Conservation (phyloP, 2,797 vertebrate species). For the Eupleurogrammus muticus region DNA sequence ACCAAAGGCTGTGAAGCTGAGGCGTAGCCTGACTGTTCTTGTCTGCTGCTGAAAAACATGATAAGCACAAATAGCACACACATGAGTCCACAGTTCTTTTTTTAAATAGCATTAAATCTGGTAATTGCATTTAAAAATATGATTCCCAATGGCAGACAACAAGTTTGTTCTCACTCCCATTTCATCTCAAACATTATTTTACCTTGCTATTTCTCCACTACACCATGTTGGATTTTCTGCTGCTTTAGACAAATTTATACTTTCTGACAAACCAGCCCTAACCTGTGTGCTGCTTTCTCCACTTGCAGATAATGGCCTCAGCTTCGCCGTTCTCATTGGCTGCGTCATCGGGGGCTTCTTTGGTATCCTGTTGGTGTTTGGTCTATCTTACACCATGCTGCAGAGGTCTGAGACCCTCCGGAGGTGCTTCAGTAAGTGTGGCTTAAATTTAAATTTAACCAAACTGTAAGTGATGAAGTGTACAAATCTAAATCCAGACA, state of each 20-base stretch:
- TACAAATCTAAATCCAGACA: background rate
- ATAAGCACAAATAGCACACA: background rate
- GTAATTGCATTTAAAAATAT: too few relatives aligned
- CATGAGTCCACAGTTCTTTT: background rate
- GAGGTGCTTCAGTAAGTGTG: slow-evolving; percentile 63
- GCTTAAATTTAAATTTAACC: background rate
- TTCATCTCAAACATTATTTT: too few relatives aligned
- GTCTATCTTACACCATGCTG: slow-evolving; percentile 41
- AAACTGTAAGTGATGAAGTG: too few relatives aligned
- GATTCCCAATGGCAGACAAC: too few relatives aligned
- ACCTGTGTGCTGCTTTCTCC: background rate
- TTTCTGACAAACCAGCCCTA: too few relatives aligned
- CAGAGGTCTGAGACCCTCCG: slow-evolving; percentile 53
- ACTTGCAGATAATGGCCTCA: slow-evolving; percentile 42
- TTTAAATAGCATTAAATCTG: too few relatives aligned
- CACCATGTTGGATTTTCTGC: too few relatives aligned
- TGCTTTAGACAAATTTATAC: too few relatives aligned
- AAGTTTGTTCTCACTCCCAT: too few relatives aligned
- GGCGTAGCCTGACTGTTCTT: too few relatives aligned
- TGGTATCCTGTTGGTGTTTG: slow-evolving; percentile 59
- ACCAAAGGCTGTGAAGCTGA: background rate
- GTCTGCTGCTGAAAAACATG: background rate
- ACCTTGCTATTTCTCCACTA: too few relatives aligned
- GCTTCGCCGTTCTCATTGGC: slow-evolving; percentile 48
- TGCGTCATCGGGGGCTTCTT: slow-evolving; percentile 70